Percentiles rank a stretch among this genome's conserved stretches.
Evolutionary conservation across 92 coral and sea anemone species (phyloP).

Genomic region (Plumapathes pennacea): DNA sequence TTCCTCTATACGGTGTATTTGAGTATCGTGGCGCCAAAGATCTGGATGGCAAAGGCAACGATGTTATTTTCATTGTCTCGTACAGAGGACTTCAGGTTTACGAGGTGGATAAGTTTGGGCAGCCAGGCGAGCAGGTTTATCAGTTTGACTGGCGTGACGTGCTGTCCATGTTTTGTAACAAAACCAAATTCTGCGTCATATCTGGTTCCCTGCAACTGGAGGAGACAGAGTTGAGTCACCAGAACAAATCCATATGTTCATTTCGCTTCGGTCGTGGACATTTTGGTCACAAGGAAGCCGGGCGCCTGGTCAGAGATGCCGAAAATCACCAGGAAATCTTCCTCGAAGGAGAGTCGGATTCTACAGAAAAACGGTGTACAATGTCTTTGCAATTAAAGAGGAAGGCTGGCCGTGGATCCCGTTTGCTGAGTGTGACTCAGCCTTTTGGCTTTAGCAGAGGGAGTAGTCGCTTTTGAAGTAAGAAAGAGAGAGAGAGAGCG

Average conservation of each 20-base stretch:
- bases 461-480: no score
- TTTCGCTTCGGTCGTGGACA: slow-evolving; percentile 70
- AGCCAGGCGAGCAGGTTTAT: slow-evolving; percentile 63
- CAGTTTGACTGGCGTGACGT: slow-evolving; percentile 70
- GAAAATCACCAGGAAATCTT: slow-evolving; percentile 60
- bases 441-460: no score
- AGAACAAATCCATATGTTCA: slow-evolving; percentile 3
- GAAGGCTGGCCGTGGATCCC: no score
- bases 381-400: no score
- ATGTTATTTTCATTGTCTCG: slow-evolving; percentile 60
- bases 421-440: no score
- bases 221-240: no score
- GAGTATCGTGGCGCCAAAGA: slow-evolving; percentile 73
- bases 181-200: slow-evolving; percentile 59
- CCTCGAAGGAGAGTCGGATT: no score
- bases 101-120: slow-evolving; percentile 50
- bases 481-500: no score
- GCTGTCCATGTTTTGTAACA: slow-evolving; percentile 61
- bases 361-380: no score
- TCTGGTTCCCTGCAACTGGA: no score
- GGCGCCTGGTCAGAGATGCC: slow-evolving; percentile 67
- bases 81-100: slow-evolving; percentile 62
- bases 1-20: slow-evolving; percentile 59
- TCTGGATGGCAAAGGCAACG: slow-evolving; percentile 37
- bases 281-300: slow-evolving; percentile 71